These are phyloP conservation scores for Schlechtendalia chinensis DNA, from an alignment of 1,140 invertebrate genomes.

Conservation along the genomic window DNA sequence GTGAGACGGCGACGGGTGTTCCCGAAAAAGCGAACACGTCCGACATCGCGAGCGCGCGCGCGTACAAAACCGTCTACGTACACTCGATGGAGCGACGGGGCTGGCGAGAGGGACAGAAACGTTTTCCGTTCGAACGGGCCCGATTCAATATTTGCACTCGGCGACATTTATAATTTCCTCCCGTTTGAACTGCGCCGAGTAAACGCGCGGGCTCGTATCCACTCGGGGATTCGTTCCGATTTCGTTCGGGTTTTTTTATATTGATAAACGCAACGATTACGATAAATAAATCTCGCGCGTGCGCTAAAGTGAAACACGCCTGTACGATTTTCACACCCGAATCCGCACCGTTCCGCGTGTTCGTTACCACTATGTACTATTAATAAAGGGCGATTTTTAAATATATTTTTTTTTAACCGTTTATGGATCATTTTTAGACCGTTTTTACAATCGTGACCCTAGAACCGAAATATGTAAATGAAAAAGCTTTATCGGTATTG, in stretches of 20 bases:
- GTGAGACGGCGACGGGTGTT: neutral
- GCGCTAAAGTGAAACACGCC: too few species aligned
- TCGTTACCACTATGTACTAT: too few species aligned
- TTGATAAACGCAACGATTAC: too few species aligned
- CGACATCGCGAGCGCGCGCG: neutral
- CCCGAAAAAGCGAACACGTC: conserved; percentile 27
- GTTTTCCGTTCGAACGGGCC: neutral
- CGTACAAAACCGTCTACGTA: neutral
- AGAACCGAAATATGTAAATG: too few species aligned
- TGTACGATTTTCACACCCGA: too few species aligned
- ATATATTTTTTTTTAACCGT: too few species aligned
- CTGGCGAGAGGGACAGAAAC: neutral
- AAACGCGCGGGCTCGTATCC: neutral
- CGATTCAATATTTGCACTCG: conserved; percentile 45
- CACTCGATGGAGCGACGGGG: neutral
- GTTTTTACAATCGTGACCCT: too few species aligned
- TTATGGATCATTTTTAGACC: too few species aligned
- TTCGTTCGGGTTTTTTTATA: neutral
- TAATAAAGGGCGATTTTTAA: too few species aligned
- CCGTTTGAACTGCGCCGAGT: neutral
- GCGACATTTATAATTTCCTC: conserved; percentile 45
- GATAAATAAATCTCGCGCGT: too few species aligned
- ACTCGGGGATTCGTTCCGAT: neutral
- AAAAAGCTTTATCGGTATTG: too few species aligned
- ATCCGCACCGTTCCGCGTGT: too few species aligned